Evolutionary conservation across 2,888 invertebrate genomes (phyloP), one percentile per base, ranked within the genome.

Genomic region (Hyposoter didymator): DNA sequence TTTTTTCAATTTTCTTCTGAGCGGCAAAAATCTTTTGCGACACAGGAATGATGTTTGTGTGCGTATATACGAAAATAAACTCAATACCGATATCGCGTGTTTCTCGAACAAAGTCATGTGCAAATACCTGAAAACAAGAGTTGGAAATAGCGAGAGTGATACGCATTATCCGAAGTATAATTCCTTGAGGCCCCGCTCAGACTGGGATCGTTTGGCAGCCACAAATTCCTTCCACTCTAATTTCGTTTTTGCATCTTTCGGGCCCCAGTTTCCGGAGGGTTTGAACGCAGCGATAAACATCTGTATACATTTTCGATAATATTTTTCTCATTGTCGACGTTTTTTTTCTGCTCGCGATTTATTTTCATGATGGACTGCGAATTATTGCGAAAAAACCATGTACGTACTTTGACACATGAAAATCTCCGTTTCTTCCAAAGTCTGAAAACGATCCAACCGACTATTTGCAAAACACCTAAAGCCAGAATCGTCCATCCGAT

Each of bases 401-500:
- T 88, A 89, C 64, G 14, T 89, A 94, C 94, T 78, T 93, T 89
- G n/a, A 84, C 70, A 49, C 90, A 76, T 0, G 93, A 89, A 19
- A 90, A 89, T 10, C 90, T 90, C 78, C 90, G 90, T 14, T 92
- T 91, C 69, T 87, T 92, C 10, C 93, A 82, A 0, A 94, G 87
- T 82, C 93, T 91, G 32, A 92, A 90, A 4, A 93, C 45, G 6
- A 94, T 94, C 95, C 95, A 96, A 1, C 95, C 89, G 0, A 95
- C 93, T n/a, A 96, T 93, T 88, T 95, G 95, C 0, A 93, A 79
- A 4, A 95, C 86, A 4, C 95, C 95, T 69, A 96, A 87, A 0
- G 89, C 91, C 19, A 95, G 89, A 28, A 95, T 88, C 10, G 93
- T 87, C 95, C 95, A 96, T 47, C 95, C 96, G 73, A 95, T 94